These are phyloP conservation scores for Eulemur rubriventer DNA, from an alignment of 2,797 vertebrate genomes.

Conservation along the genomic window DNA sequence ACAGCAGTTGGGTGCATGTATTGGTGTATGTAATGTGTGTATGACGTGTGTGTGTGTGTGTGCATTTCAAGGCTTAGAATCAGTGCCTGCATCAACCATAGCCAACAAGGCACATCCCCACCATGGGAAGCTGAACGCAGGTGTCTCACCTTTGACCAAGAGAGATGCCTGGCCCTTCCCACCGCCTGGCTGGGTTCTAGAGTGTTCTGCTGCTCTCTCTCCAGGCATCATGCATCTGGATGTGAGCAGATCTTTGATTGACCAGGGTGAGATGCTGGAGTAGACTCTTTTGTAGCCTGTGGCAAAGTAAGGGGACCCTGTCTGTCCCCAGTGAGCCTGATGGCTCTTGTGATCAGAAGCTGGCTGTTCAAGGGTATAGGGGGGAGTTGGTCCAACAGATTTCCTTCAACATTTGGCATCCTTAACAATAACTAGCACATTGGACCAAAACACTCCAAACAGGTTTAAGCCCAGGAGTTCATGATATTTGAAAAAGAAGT, in stretches of 20 bases:
- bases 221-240: constrained; percentile 50
- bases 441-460: neutral
- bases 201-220: constrained; percentile 39
- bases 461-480: neutral
- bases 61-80: neutral
- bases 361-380: neutral
- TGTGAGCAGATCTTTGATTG: constrained; percentile 39
- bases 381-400: neutral
- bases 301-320: neutral
- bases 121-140: neutral
- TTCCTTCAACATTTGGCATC: neutral
- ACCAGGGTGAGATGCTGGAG: constrained; percentile 43
- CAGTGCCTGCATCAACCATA: constrained; percentile 12
- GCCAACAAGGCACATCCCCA: neutral
- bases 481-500: neutral
- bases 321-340: neutral
- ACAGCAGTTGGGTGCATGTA: neutral
- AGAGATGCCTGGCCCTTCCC: constrained; percentile 34
- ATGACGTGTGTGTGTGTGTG: neutral
- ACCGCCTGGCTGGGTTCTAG: constrained; percentile 42
- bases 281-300: constrained; percentile 17
- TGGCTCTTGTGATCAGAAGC: neutral
- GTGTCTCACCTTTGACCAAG: constrained; percentile 43
- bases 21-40: neutral
- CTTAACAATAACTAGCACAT: neutral